Percentiles rank a stretch among this genome's conserved stretches.
phyloP scores from a whole-genome alignment of 2,888 invertebrate genomes.

The Sphinx pinastri region DNA sequence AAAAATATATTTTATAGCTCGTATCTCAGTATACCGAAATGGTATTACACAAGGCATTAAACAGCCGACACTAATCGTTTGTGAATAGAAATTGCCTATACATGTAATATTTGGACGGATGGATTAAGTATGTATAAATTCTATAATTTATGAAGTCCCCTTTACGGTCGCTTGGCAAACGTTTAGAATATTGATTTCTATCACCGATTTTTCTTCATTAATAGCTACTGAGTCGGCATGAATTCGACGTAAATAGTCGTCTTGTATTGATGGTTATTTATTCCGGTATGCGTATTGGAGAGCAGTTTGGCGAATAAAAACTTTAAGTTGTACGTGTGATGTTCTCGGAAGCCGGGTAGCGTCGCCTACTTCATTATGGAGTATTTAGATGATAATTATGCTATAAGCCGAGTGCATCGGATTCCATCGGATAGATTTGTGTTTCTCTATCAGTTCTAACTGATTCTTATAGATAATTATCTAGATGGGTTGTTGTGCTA shows the following conservation, averaged over 20 bases:
- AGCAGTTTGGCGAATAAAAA: conserved; percentile 51
- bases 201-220: conserved; percentile 60
- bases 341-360: conserved; percentile 65
- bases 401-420: conserved; percentile 48
- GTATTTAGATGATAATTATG: conserved; percentile 71
- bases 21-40: conserved; percentile 58
- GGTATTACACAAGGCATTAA: conserved; percentile 54
- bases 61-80: conserved; percentile 63
- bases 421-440: conserved; percentile 48
- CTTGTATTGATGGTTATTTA: conserved; percentile 50
- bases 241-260: conserved; percentile 44
- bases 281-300: conserved; percentile 37
- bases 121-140: conserved; percentile 59
- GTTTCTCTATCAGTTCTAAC: conserved; percentile 38
- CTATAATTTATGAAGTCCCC: conserved; percentile 57
- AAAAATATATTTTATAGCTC: conserved; percentile 59
- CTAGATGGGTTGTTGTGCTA: conserved; percentile 21
- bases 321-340: conserved; percentile 50
- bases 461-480: conserved; percentile 25
- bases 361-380: conserved; percentile 54
- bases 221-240: conserved; percentile 50
- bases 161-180: conserved; percentile 52
- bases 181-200: conserved; percentile 61
- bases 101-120: conserved; percentile 60
- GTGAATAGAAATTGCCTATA: conserved; percentile 68